Conservation (phyloP, 2,113 vertebrate species). For the Tychaedon coryphoeus region DNA sequence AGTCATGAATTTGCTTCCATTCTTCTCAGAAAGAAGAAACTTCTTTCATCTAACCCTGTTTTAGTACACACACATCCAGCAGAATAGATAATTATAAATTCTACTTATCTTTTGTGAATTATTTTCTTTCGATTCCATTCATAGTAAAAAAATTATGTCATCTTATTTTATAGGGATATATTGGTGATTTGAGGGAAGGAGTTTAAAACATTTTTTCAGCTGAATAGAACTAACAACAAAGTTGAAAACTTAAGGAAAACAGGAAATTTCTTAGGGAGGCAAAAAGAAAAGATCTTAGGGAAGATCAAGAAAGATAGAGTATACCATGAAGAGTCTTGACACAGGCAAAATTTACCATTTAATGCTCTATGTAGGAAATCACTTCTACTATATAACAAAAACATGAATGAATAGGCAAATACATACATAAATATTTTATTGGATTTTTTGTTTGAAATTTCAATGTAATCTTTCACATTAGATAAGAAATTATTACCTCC, state of each 20-base stretch:
- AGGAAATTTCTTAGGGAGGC: not conserved
- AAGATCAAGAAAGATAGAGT: not conserved
- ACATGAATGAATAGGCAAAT: not conserved
- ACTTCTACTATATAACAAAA: not conserved
- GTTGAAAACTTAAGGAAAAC: not conserved
- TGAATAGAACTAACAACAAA: not conserved
- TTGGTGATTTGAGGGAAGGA: not conserved
- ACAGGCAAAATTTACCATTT: not conserved
- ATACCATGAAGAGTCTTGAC: not conserved
- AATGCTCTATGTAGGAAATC: not conserved
- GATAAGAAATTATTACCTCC: not conserved
- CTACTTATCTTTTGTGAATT: not conserved
- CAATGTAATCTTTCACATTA: not conserved
- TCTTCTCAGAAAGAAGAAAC: not conserved
- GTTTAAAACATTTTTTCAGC: not conserved
- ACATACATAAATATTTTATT: not conserved
- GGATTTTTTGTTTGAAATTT: not conserved
- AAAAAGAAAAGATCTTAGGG: not conserved
- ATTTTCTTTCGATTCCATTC: not conserved
- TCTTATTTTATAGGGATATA: not conserved
- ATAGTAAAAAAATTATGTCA: not conserved
- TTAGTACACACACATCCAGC: not conserved
- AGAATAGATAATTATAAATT: not conserved
- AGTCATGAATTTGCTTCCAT: not conserved
- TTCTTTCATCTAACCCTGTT: not conserved